phyloP scores from a whole-genome alignment of 2,113 vertebrate genomes.

The Eptesicus fuscus region DNA sequence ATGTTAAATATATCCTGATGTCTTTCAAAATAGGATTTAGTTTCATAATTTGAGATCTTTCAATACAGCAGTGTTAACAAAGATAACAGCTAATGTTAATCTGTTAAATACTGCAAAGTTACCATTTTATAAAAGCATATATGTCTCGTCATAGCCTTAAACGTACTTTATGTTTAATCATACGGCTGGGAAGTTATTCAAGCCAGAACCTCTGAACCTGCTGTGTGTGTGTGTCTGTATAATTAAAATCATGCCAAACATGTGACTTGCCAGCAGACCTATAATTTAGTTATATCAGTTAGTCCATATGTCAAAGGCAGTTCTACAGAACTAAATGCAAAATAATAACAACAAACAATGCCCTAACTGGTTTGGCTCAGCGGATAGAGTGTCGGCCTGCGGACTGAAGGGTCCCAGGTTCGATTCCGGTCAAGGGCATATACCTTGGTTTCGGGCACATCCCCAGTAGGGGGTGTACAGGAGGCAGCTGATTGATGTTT shows the following conservation, averaged over 20 bases:
- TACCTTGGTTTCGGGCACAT: too few relatives aligned
- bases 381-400: too few relatives aligned
- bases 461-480: too few relatives aligned
- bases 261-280: not conserved
- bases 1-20: not conserved
- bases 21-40: slow-evolving; percentile 15
- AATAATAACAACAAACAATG: not conserved
- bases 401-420: too few relatives aligned
- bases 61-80: not conserved
- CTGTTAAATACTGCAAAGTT: not conserved
- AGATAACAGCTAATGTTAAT: not conserved
- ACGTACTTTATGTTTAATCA: not conserved
- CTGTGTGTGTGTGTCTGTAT: not conserved
- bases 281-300: not conserved
- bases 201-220: not conserved
- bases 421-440: too few relatives aligned
- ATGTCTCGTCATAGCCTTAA: not conserved
- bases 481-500: too few relatives aligned
- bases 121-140: slow-evolving; percentile 1
- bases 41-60: slow-evolving; percentile 6
- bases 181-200: not conserved
- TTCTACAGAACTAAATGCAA: not conserved
- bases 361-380: too few relatives aligned
- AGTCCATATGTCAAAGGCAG: not conserved
- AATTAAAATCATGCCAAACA: not conserved